These are phyloP conservation scores for Odontothrips loti DNA, from an alignment of 2,888 invertebrate species.

Conservation along the genomic window DNA sequence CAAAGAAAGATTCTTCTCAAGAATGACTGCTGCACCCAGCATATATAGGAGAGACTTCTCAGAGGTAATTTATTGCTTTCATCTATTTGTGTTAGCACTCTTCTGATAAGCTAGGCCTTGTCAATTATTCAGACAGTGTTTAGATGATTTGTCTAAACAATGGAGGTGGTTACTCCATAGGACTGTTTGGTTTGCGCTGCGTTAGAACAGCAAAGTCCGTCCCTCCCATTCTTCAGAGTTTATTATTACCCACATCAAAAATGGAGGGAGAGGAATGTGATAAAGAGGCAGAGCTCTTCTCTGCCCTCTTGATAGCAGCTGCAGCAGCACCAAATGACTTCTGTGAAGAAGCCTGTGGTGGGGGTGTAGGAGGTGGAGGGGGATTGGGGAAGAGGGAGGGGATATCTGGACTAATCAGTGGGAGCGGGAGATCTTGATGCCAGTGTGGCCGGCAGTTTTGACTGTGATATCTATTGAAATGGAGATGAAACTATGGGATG, in stretches of 20 bases:
- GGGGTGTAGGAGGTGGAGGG: not conserved
- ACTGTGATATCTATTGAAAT: not conserved
- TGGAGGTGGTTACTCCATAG: too few species aligned
- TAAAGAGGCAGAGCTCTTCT: not conserved
- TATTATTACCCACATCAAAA: not conserved
- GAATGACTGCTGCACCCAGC: too few species aligned
- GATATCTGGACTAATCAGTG: slow-evolving; percentile 6
- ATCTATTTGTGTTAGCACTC: too few species aligned
- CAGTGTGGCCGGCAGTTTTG: not conserved
- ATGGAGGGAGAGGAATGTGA: not conserved
- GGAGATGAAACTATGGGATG: slow-evolving; percentile 10
- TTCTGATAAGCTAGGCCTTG: too few species aligned
- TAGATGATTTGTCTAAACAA: too few species aligned
- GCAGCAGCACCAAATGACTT: slow-evolving; percentile 20
- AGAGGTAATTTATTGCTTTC: too few species aligned
- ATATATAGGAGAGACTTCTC: too few species aligned
- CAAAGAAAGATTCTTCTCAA: too few species aligned
- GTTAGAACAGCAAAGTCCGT: not conserved
- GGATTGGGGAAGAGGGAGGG: not conserved
- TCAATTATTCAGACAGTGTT: too few species aligned
- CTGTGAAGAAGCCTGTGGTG: not conserved
- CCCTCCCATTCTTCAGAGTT: not conserved
- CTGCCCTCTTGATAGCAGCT: slow-evolving; percentile 16
- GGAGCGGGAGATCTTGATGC: not conserved
- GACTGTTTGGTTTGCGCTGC: not conserved